Evolutionary conservation across 2,888 invertebrate species (phyloP), one percentile per base, ranked within the genome.

Genomic region (Melanophora roralis): DNA sequence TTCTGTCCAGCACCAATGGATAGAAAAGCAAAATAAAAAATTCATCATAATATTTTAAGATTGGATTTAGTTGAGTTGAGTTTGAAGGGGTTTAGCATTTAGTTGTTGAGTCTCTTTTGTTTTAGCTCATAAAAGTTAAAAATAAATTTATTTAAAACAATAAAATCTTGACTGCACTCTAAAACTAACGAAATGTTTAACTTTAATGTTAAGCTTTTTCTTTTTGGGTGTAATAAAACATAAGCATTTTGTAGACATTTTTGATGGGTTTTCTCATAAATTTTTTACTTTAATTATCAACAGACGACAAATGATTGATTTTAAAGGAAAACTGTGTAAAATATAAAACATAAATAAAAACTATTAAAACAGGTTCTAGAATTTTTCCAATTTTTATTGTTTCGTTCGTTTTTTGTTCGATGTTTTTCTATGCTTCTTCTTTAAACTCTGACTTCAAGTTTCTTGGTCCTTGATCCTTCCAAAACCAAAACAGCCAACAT

Each of bases 221-320:
- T 19, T 19, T 45, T 19, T 45, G 32, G 34, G 12, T 32, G 60
- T 53, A 62, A 72, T 72, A 60, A 71, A 71, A 51, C 14, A 21
- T 49, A 1, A 40, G 40, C 49, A 60, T 49, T 53, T 53, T 62
- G n/a, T 32, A 51, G 53, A 43, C 6, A 5, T 53, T 43, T 62
- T 55, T 72, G 53, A 53, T 64, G 62, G 36, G 45, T 72, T 62
- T 36, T 32, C 45, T 72, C 62, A 55, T 64, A 64, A 62, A 55
- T 5, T 55, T 55, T 55, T 53, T 2, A 55, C 16, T 62, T 64
- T 72, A 72, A 72, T 64, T 53, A 45, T 43, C 43, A 36, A 16
- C 45, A 64, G 72, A 55, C 53, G 0, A n/a, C n/a, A n/a, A n/a
- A 36, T n/a, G 36, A 45, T 36, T 53, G 53, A 43, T 43, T 38